phyloP scores from a whole-genome alignment of 2,797 vertebrate species.

The Centroberyx gerrardi region DNA sequence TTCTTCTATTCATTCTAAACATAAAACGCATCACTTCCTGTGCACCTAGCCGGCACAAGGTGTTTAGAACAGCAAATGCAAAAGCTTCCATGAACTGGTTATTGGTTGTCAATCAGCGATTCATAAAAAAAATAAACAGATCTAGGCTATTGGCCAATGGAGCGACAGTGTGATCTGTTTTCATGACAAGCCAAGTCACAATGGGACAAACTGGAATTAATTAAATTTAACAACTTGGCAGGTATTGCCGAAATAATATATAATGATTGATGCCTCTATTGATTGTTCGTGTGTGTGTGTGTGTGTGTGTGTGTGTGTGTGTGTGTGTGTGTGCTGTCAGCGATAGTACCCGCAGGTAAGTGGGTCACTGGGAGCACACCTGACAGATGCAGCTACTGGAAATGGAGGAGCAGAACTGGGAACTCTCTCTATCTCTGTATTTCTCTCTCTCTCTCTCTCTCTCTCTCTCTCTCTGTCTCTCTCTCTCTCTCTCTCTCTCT shows the following conservation, averaged over 20 bases:
- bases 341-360: slow-evolving; percentile 23
- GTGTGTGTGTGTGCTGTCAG: neutral
- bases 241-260: neutral
- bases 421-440: slow-evolving; percentile 47
- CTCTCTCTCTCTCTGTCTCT: slow-evolving; percentile 5
- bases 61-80: too few species aligned
- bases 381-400: slow-evolving; percentile 71
- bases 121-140: too few species aligned
- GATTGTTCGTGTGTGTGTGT: neutral
- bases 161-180: too few species aligned
- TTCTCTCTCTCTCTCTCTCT: neutral
- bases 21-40: too few species aligned
- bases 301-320: neutral
- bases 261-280: too few species aligned
- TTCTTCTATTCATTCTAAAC: too few species aligned
- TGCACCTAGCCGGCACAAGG: too few species aligned
- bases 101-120: too few species aligned
- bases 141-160: too few species aligned
- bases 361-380: slow-evolving; percentile 66
- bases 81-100: too few species aligned
- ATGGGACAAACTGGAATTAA: neutral
- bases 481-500: slow-evolving; percentile 20
- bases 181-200: too few species aligned
- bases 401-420: slow-evolving; percentile 55
- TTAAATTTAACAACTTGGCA: slow-evolving; percentile 8